These are phyloP conservation scores for Chrysopilus asiliformis DNA, from an alignment of 2,888 invertebrate genomes.

Conservation along the genomic window DNA sequence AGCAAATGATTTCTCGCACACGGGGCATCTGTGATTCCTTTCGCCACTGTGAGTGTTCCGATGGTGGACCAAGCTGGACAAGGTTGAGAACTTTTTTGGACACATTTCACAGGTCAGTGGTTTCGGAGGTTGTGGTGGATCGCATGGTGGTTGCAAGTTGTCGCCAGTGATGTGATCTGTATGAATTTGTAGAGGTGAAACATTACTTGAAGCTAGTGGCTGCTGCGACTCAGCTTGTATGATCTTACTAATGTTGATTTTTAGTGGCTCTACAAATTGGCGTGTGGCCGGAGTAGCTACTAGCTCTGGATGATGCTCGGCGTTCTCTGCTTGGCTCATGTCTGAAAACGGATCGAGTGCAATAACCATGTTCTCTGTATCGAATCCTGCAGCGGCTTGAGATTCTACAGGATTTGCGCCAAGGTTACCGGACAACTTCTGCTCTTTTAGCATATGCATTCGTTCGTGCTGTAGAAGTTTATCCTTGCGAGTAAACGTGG, in stretches of 20 bases:
- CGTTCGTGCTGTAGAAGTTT: constrained; percentile 54
- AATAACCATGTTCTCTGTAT: constrained; percentile 18
- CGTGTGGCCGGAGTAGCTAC: too few relatives aligned
- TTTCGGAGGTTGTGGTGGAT: neutral
- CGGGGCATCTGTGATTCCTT: constrained; percentile 48
- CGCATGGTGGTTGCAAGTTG: constrained; percentile 7
- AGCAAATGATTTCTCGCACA: constrained; percentile 53
- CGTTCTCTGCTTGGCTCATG: constrained; percentile 11
- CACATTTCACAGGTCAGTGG: constrained; percentile 41
- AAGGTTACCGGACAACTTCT: neutral
- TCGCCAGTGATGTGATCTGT: constrained; percentile 13
- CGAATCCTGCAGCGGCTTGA: constrained; percentile 1
- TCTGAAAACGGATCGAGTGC: constrained; percentile 22
- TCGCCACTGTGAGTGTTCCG: constrained; percentile 38
- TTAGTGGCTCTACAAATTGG: too few relatives aligned
- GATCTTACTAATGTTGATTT: neutral
- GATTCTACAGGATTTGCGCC: too few relatives aligned
- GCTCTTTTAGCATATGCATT: constrained; percentile 36
- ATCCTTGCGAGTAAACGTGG: constrained; percentile 53
- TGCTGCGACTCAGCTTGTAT: constrained; percentile 1
- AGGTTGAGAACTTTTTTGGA: constrained; percentile 39
- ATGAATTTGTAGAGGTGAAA: constrained; percentile 24
- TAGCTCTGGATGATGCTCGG: neutral
- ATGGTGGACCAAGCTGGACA: constrained; percentile 42
- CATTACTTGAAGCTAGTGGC: constrained; percentile 7